Conservation (phyloP, 2,797 vertebrate species). For the Darevskia nairensis region DNA sequence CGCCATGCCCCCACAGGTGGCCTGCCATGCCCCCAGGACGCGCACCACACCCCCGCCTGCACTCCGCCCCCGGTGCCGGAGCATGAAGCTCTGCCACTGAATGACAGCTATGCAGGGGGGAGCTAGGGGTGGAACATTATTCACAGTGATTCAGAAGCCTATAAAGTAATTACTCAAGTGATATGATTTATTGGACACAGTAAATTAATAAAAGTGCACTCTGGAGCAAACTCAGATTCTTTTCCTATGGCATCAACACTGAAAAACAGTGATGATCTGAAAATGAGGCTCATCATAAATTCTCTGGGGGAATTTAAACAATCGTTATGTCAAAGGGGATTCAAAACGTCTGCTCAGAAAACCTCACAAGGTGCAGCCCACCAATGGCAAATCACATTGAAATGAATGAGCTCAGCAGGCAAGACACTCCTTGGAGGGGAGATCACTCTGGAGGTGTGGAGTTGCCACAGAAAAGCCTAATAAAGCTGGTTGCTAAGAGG, state of each 20-base stretch:
- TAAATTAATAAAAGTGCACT: constrained; percentile 31
- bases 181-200: constrained; percentile 13
- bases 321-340: background rate
- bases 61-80: no score
- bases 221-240: constrained; percentile 3
- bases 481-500: no score
- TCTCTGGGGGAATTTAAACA: background rate
- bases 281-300: constrained; percentile 3
- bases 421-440: background rate
- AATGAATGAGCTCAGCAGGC: background rate
- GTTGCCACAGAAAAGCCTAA: no score
- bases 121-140: background rate
- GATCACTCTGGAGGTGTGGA: no score
- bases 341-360: background rate
- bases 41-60: no score
- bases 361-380: background rate
- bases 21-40: no score
- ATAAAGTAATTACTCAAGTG: constrained; percentile 22
- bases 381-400: background rate
- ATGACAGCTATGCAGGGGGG: no score
- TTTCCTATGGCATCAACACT: background rate
- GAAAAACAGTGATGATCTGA: constrained; percentile 4
- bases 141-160: constrained; percentile 3
- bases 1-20: no score
- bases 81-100: no score